Evolutionary conservation across 2,888 invertebrate genomes (phyloP).

Genomic region (Arge pagana): DNA sequence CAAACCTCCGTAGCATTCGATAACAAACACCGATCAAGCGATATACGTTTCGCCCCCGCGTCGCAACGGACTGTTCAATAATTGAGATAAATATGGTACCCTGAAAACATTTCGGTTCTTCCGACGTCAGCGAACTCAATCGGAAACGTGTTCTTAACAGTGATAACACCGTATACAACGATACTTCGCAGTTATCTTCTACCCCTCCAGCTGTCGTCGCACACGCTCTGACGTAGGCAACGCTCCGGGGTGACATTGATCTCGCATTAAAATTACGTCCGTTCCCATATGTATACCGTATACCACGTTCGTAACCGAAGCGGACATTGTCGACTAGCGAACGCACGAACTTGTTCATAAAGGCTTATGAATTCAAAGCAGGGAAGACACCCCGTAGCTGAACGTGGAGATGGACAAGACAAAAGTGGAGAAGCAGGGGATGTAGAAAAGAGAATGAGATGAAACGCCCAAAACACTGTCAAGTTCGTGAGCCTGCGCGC

Average conservation of each 20-base stretch:
- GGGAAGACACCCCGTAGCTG: not conserved
- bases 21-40: too few relatives aligned
- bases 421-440: conserved; percentile 14
- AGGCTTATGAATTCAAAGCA: not conserved
- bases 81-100: too few relatives aligned
- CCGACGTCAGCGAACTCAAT: too few relatives aligned
- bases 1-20: too few relatives aligned
- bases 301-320: not conserved
- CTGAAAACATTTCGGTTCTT: too few relatives aligned
- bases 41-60: too few relatives aligned
- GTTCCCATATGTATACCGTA: conserved; percentile 3
- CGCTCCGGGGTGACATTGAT: conserved; percentile 33
- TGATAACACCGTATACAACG: too few relatives aligned
- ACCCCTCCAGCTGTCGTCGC: not conserved
- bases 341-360: too few relatives aligned
- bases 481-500: not conserved
- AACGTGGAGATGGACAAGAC: not conserved
- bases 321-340: not conserved
- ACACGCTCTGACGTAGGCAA: conserved; percentile 17
- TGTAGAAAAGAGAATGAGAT: not conserved
- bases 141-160: too few relatives aligned
- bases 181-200: too few relatives aligned
- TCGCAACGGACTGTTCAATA: too few relatives aligned
- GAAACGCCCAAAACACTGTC: conserved; percentile 3
- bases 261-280: conserved; percentile 34